Percentiles rank a stretch among this genome's conserved stretches.
Conservation (phyloP, 2,888 invertebrate genomes). For the Rhaphigaster nebulosa region DNA sequence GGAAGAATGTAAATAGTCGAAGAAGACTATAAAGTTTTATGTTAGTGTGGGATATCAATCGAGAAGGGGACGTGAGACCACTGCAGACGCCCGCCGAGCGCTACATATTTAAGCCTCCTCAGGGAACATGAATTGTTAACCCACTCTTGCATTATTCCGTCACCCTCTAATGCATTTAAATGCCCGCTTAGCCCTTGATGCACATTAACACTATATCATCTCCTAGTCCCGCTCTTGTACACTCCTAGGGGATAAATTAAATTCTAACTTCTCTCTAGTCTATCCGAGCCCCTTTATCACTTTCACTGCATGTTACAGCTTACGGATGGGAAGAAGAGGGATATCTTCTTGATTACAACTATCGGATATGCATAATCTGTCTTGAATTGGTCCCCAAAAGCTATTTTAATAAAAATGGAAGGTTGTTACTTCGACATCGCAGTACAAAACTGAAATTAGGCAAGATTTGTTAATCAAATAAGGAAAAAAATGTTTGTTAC, state of each 20-base stretch:
- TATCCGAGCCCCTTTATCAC: constrained; percentile 11
- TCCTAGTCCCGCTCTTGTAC: constrained; percentile 1
- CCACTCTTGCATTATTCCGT: constrained; percentile 41
- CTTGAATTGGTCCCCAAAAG: too few relatives aligned
- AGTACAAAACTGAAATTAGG: too few relatives aligned
- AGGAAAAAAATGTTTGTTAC: too few relatives aligned
- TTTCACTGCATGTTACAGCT: not conserved
- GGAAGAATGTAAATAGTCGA: not conserved
- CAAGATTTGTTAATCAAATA: too few relatives aligned
- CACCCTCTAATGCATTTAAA: constrained; percentile 55
- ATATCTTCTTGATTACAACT: too few relatives aligned
- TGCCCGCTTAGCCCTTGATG: constrained; percentile 52
- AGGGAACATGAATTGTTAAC: constrained; percentile 28
- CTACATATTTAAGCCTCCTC: constrained; percentile 45
- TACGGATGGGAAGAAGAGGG: not conserved
- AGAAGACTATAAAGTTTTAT: constrained; percentile 21
- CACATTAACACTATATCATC: constrained; percentile 56
- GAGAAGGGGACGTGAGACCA: constrained; percentile 17
- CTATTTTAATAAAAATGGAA: too few relatives aligned
- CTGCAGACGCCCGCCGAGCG: not conserved
- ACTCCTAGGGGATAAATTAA: constrained; percentile 36
- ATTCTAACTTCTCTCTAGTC: constrained; percentile 14
- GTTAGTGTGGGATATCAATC: constrained; percentile 19
- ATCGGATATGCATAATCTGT: too few relatives aligned
- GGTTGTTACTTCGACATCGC: too few relatives aligned